These are phyloP conservation scores for Solenopsis fugax DNA, from an alignment of 1,140 invertebrate species.

Conservation along the genomic window DNA sequence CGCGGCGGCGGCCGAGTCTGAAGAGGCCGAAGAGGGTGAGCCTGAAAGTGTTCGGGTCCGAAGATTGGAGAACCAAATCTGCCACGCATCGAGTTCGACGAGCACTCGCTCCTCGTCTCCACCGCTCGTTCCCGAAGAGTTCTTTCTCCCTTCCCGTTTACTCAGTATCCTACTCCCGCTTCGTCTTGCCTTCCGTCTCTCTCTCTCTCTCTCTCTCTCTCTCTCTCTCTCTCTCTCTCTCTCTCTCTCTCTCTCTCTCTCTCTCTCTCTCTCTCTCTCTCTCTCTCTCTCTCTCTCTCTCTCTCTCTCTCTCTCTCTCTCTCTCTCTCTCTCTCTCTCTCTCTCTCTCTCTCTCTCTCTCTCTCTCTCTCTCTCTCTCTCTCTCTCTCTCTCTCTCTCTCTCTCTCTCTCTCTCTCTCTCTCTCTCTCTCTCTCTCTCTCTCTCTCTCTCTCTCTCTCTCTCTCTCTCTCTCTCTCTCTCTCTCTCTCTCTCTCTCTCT, in stretches of 20 bases:
- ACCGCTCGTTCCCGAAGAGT: constrained; percentile 35
- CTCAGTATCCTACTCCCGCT: constrained; percentile 17
- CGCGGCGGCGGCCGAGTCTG: constrained; percentile 79
- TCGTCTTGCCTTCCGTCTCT: background rate
- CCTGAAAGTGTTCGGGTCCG: constrained; percentile 65
- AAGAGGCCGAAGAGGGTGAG: constrained; percentile 74
- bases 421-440: constrained; percentile 22
- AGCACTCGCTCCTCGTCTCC: constrained; percentile 67
- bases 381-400: constrained; percentile 22
- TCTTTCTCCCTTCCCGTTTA: constrained; percentile 34
- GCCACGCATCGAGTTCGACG: constrained; percentile 83
- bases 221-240: too few species aligned
- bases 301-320: constrained; percentile 28
- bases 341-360: constrained; percentile 22
- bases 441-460: constrained; percentile 12
- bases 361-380: constrained; percentile 20
- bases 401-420: constrained; percentile 18
- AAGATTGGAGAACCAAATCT: constrained; percentile 86
- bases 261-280: constrained; percentile 26
- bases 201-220: too few species aligned
- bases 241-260: background rate
- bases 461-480: constrained; percentile 17
- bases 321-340: constrained; percentile 29
- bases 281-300: constrained; percentile 25
- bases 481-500: constrained; percentile 26